phyloP scores from a whole-genome alignment of 2,113 vertebrate species.

The Malaclemys terrapin region DNA sequence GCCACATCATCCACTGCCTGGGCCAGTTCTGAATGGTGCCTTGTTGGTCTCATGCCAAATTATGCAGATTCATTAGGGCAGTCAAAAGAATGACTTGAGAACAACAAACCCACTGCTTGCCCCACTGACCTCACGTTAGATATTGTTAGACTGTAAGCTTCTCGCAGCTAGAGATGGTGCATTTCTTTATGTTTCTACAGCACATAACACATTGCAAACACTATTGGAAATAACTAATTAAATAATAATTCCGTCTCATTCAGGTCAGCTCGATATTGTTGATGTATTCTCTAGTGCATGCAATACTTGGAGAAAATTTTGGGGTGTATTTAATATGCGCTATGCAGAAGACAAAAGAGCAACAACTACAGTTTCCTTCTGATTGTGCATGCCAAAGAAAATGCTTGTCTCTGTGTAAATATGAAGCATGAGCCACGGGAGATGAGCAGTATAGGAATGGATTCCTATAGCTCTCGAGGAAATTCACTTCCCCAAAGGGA shows the following conservation, averaged over 20 bases:
- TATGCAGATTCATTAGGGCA: background rate
- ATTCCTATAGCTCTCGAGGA: slow-evolving; percentile 60
- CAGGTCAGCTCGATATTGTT: background rate
- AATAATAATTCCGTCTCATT: background rate
- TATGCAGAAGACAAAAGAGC: background rate
- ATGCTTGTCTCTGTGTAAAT: background rate
- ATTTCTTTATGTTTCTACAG: background rate
- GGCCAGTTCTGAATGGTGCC: slow-evolving; percentile 16
- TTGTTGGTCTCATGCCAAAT: slow-evolving; percentile 1
- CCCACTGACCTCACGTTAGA: background rate
- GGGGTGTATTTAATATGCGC: background rate
- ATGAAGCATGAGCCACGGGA: fast-evolving
- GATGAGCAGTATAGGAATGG: background rate
- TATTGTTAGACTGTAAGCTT: background rate
- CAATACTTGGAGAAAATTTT: background rate
- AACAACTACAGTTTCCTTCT: slow-evolving; percentile 7
- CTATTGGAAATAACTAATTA: background rate
- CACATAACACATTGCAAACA: background rate
- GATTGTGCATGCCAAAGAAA: background rate
- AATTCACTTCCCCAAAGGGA: slow-evolving; percentile 46
- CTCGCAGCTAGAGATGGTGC: background rate
- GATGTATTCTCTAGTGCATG: background rate
- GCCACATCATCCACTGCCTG: background rate
- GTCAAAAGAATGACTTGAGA: slow-evolving; percentile 9
- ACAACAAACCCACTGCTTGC: background rate